These are phyloP conservation scores for Pseudorhiza aurosa DNA, from an alignment of 30 jellyfish, hydroid and myxozoan genomes.

Conservation along the genomic window DNA sequence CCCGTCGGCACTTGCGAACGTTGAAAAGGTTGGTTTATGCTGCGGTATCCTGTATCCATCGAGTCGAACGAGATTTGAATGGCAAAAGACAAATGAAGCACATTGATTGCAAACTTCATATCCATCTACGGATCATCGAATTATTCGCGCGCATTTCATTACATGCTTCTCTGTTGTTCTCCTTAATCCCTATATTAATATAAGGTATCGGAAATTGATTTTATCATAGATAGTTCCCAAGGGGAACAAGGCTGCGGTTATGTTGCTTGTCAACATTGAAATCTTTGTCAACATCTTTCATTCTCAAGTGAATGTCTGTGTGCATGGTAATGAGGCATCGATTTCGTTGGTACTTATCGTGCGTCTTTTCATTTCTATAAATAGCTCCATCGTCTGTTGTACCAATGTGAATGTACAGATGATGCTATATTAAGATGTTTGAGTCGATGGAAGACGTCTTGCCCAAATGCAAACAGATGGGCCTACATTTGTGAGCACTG, in stretches of 20 bases:
- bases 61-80: neutral
- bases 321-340: neutral
- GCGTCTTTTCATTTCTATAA: neutral
- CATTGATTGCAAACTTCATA: conserved; percentile 1
- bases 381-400: neutral
- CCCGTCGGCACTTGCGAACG: neutral
- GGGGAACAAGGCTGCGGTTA: neutral
- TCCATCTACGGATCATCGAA: conserved; percentile 12
- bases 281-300: conserved; percentile 19
- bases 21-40: neutral
- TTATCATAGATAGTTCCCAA: conserved; percentile 3
- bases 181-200: conserved; percentile 27
- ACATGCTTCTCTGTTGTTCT: neutral
- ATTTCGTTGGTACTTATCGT: neutral
- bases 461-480: too few relatives aligned
- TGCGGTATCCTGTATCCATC: conserved; percentile 32
- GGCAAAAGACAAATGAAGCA: neutral
- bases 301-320: conserved; percentile 15
- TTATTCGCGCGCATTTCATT: conserved; percentile 20
- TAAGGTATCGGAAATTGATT: neutral
- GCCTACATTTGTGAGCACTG: too few relatives aligned
- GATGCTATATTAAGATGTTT: too few relatives aligned
- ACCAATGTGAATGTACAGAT: neutral
- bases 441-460: too few relatives aligned
- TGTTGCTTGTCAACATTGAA: conserved; percentile 11